Conservation (phyloP, 2,113 vertebrate species). For the Alces alces region DNA sequence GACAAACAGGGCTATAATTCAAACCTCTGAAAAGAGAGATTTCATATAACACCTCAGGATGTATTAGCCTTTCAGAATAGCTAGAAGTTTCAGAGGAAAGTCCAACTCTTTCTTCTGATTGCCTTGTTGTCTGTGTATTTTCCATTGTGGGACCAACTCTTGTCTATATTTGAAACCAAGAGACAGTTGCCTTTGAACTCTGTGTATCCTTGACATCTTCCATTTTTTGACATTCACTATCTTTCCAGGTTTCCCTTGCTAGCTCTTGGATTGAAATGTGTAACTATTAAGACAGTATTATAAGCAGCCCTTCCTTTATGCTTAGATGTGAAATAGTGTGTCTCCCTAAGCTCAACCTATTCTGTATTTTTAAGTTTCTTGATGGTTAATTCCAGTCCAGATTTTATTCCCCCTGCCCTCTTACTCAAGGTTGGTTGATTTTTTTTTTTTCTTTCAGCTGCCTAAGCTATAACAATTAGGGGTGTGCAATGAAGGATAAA, state of each 20-base stretch:
- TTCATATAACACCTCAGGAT: background rate
- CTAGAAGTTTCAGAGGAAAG: background rate
- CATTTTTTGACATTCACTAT: background rate
- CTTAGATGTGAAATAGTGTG: background rate
- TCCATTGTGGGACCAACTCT: background rate
- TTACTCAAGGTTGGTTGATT: background rate
- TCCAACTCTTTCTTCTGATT: background rate
- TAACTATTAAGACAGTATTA: background rate
- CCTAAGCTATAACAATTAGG: slow-evolving; percentile 2
- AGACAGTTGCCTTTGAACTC: background rate
- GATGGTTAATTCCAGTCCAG: slow-evolving; percentile 3
- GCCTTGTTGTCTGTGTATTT: background rate
- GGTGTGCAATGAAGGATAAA: background rate
- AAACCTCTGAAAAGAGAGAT: background rate
- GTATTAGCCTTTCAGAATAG: background rate
- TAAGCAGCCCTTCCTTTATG: background rate
- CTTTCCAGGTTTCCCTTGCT: slow-evolving; percentile 1
- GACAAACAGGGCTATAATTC: background rate
- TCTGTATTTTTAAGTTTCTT: slow-evolving; percentile 16
- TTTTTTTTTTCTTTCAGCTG: slow-evolving; percentile 44
- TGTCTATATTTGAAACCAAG: background rate
- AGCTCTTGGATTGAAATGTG: background rate
- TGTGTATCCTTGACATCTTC: background rate
- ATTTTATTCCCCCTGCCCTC: background rate
- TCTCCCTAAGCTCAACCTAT: background rate